Evolutionary conservation across 2,113 vertebrate genomes (phyloP).

Genomic region (Tenrec ecaudatus): DNA sequence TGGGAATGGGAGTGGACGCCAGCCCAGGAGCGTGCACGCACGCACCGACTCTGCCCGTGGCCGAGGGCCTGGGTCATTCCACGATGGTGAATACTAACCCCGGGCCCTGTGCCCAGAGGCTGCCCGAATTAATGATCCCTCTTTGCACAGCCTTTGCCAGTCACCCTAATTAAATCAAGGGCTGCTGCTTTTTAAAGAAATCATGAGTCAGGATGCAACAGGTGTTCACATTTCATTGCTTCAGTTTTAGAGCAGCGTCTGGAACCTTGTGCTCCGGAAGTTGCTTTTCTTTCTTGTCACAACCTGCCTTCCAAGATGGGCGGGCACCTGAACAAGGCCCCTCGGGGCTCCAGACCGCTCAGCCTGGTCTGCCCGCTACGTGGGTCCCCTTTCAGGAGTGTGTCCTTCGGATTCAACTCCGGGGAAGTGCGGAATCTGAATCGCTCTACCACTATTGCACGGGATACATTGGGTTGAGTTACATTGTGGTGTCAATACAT

Average conservation of each 20-base stretch:
- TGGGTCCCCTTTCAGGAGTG: neutral
- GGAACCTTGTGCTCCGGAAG: neutral
- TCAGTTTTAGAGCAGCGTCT: neutral
- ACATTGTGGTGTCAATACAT: neutral
- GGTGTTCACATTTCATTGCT: neutral
- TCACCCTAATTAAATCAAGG: conserved; percentile 1
- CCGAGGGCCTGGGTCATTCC: neutral
- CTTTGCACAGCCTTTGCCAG: neutral
- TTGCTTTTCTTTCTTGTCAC: conserved; percentile 15
- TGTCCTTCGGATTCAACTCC: neutral
- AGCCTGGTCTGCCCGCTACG: neutral
- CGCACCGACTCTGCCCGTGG: neutral
- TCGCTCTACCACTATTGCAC: neutral
- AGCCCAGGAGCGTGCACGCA: neutral
- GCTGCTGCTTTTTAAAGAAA: conserved; percentile 13
- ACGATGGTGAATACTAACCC: neutral
- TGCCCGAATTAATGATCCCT: neutral
- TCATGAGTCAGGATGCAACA: too few species aligned
- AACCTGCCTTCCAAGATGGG: neutral
- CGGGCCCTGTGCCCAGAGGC: neutral
- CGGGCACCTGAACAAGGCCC: neutral
- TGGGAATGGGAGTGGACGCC: too few species aligned
- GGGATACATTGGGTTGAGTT: neutral
- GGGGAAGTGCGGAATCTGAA: neutral
- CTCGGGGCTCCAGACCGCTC: neutral